Percentiles rank a stretch among this genome's conserved stretches.
These are phyloP conservation scores for Scrobipalpa costella DNA, from an alignment of 2,888 invertebrate genomes.

Conservation along the genomic window DNA sequence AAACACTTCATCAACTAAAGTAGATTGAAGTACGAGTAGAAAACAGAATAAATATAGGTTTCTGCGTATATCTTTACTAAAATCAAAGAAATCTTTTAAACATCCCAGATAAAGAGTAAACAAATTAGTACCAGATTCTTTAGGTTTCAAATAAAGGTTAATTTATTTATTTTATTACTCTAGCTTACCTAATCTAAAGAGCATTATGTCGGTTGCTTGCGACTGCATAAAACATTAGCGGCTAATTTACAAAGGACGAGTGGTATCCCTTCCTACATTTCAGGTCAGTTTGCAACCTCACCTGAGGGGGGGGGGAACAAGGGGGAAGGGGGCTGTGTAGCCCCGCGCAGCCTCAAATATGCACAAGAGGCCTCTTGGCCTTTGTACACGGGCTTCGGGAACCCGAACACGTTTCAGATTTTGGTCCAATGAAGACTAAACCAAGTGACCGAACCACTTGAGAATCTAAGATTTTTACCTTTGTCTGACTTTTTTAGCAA, in stretches of 20 bases:
- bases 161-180: neutral
- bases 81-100: too few relatives aligned
- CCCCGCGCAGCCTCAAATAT: constrained; percentile 11
- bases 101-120: too few relatives aligned
- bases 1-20: too few relatives aligned
- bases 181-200: neutral
- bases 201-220: constrained; percentile 6
- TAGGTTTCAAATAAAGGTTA: too few relatives aligned
- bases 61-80: too few relatives aligned
- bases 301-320: neutral
- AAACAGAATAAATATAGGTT: too few relatives aligned
- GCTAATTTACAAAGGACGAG: constrained; percentile 23
- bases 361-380: neutral
- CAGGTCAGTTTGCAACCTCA: constrained; percentile 24
- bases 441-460: neutral
- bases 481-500: too few relatives aligned
- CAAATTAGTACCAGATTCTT: too few relatives aligned
- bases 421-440: neutral
- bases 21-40: too few relatives aligned
- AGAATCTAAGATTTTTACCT: neutral
- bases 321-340: neutral
- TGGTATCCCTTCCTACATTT: constrained; percentile 4
- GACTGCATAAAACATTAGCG: constrained; percentile 22
- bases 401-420: neutral
- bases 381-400: neutral